Base-by-base conservation (phyloP, 2,113 vertebrate genomes). In the Meles meles region DNA sequence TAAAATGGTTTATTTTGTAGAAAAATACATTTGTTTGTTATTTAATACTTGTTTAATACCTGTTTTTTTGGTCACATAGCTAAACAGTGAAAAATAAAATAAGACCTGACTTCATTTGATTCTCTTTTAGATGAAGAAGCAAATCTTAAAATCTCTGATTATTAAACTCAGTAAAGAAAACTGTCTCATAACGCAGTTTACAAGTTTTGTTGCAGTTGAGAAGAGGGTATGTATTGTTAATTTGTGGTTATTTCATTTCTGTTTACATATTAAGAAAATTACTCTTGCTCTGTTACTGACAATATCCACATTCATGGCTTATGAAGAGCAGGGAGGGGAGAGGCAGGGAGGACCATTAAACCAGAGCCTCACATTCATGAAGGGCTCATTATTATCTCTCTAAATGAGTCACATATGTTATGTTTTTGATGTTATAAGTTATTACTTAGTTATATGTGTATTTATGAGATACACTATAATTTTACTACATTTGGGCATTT, bases 141-240 rank as follows among this genome's bases (percentile, higher is more conserved):
- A 98, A 9, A 97, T 97, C 91, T 85, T 99, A 98, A 99, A 99
- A 97, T 98, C 98, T 88, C 98, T 98, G 97, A 99, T 99, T 97
- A 97, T 99, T 82, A 96, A 98, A 42, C 96, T 99, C 69, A 99
- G 99, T 98, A 99, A 99, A 98, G 99, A 99, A 97, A 99, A 99
- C 97, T 99, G 99, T 93, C 98, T 99, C 87, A 97, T 99, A 92
- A 99, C 99, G 88, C 99, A 99, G 92, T 99, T 99, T 96, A 99
- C 99, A 98, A 99, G 99, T 98, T 99, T 99, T 71, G 98, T 99
- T 90, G 99, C 99, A 44, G 96, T 99, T 79, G 99, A 99, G 98
- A 99, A 99, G 98, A 98, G 99, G 99, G 99, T 99, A 98, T 57
- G 99, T 99, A 96, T 97, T 94, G 21, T 52, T 93, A 69, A 94